Conservation (phyloP, 2,797 vertebrate species). For the Philypnodon macrostomus region DNA sequence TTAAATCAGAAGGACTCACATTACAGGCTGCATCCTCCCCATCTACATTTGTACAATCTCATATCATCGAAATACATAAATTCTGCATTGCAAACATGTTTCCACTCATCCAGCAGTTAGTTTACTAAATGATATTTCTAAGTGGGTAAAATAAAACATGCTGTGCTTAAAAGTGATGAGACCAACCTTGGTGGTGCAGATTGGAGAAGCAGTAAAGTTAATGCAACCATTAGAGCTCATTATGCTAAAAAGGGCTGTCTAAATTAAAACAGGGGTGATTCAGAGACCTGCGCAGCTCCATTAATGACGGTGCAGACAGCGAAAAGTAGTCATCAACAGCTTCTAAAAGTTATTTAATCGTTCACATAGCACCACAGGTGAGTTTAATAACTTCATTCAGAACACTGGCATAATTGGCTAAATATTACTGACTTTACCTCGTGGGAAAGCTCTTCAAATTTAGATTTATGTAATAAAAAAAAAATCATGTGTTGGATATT, state of each 20-base stretch:
- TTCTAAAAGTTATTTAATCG: conserved; percentile 31
- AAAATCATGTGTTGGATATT: no score
- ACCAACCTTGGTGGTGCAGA: not conserved
- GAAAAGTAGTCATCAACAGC: conserved; percentile 14
- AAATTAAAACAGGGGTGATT: conserved; percentile 23
- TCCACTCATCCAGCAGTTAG: not conserved
- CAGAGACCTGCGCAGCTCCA: conserved; percentile 10
- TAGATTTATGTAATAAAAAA: no score
- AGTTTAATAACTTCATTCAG: conserved; percentile 46
- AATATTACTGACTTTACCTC: conserved; percentile 34
- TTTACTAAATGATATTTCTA: not conserved
- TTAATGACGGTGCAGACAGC: conserved; percentile 19
- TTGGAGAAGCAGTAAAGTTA: conserved; percentile 9
- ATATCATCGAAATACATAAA: no score
- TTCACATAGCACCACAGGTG: conserved; percentile 26
- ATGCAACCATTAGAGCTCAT: conserved; percentile 22
- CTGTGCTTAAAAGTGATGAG: not conserved
- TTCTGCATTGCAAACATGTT: no score
- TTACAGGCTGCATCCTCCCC: no score
- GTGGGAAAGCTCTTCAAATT: no score
- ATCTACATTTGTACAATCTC: no score
- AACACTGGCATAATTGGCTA: conserved; percentile 36
- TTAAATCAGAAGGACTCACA: no score
- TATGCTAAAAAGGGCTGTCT: conserved; percentile 14
- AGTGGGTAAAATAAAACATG: not conserved